Evolutionary conservation across 2,797 vertebrate genomes (phyloP).

Genomic region (Mycteria americana): DNA sequence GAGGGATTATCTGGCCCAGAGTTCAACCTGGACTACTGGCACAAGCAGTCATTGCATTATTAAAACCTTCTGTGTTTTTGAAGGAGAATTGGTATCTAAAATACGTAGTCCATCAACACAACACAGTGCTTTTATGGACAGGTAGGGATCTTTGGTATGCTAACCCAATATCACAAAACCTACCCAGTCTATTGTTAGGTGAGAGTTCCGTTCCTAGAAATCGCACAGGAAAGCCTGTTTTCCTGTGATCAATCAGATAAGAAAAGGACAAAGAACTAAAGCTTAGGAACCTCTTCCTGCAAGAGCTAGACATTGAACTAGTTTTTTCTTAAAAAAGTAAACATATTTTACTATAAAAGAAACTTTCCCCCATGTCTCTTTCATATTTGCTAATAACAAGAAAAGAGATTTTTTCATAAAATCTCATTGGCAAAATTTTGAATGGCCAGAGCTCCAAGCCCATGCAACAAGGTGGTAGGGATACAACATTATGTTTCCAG

Average conservation of each 20-base stretch:
- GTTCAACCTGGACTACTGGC: not conserved
- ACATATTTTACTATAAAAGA: not conserved
- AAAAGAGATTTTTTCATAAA: not conserved
- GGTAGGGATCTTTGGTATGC: not conserved
- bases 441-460: not conserved
- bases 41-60: not conserved
- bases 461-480: not conserved
- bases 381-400: not conserved
- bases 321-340: not conserved
- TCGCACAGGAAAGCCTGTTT: not conserved
- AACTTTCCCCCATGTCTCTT: accelerated
- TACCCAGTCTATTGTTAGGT: not conserved
- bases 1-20: not conserved
- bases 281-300: accelerated
- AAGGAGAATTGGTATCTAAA: not conserved
- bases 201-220: not conserved
- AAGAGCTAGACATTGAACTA: not conserved
- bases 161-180: not conserved
- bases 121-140: not conserved
- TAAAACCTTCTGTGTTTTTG: not conserved
- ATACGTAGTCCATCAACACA: accelerated
- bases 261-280: not conserved
- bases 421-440: not conserved
- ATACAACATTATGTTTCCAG: not conserved
- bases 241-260: not conserved